phyloP scores from a whole-genome alignment of 2,113 vertebrate genomes.

The Bagarius yarrelli region DNA sequence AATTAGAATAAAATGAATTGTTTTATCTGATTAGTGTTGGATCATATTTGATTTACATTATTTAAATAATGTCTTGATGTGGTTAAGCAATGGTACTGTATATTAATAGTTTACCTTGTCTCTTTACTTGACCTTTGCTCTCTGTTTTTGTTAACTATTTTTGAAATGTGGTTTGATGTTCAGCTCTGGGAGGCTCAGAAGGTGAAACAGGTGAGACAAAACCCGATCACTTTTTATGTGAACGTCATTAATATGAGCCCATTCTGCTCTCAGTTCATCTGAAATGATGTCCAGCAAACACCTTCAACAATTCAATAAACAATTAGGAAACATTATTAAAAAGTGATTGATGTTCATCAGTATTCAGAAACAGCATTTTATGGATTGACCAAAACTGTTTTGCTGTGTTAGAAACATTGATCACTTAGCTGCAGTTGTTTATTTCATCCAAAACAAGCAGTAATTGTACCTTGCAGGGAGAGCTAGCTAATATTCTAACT shows the following conservation, averaged over 20 bases:
- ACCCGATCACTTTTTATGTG: background rate
- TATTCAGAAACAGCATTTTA: background rate
- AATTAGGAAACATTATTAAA: background rate
- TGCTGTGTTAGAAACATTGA: background rate
- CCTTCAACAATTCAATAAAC: background rate
- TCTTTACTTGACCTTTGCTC: background rate
- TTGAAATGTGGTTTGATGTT: constrained; percentile 4
- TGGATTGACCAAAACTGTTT: background rate
- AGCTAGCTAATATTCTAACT: background rate
- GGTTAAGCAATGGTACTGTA: background rate
- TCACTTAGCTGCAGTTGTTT: background rate
- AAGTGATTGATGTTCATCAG: background rate
- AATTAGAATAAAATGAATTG: too few relatives aligned
- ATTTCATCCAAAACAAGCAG: background rate
- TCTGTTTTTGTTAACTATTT: background rate
- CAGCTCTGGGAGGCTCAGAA: constrained; percentile 97
- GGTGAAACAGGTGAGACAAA: constrained; percentile 90
- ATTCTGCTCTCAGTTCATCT: background rate
- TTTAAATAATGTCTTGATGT: background rate
- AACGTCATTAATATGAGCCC: background rate
- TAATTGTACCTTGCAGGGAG: background rate
- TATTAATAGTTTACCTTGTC: background rate
- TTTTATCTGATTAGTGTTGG: too few relatives aligned
- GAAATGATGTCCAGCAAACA: background rate
- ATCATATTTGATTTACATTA: background rate